Base-by-base conservation (phyloP, 2,888 invertebrate species). In the Cosmia trapezina region DNA sequence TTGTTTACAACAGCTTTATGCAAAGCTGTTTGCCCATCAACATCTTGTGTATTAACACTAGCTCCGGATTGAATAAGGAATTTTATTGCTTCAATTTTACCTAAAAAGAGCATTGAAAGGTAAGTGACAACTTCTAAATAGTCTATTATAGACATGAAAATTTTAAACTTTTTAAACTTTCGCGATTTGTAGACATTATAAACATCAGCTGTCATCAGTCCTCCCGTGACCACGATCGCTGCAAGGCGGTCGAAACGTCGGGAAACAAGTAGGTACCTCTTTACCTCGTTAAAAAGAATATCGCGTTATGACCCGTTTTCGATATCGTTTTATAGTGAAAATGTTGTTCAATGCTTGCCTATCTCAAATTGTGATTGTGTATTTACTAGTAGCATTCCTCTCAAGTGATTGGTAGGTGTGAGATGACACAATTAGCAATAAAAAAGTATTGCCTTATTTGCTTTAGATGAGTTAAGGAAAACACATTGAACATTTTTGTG, bases 11-110 rank as follows among this genome's bases (percentile, higher is more conserved):
- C 95, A 33, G 98, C 98, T 91, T 98, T 97, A 92, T 99, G 98
- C 37, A 99, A 95, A 41, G 97, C 97, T 49, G 98, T 98, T 92
- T 98, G 97, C 0, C 98, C 98, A 94, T 99, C 98, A 65, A 96
- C 96, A 92, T 99, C 99, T 91, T 97, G 96, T 41, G 97, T 87
- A 80, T 95, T 92, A 7, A 97, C 90, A 91, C 97, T 94, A 11
- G 98, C 98, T 80, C 97, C 97, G 71, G 94, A 94, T 33, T 96
- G 91, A 43, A 98, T 91, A 65, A 99, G 94, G 63, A 98, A 94
- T 84, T 97, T 94, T 0, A 98, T 97, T 80, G 98, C 96, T 62
- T 97, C 94, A 57, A 93, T 80, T 92, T 98, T 97, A 67, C 98
- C 98, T 97, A 90, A 82, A 94, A 61, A 74, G 53, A 66, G 54